Evolutionary conservation across 1,140 invertebrate species (phyloP), one percentile per base, ranked within the genome.

Genomic region (Asobara japonica): DNA sequence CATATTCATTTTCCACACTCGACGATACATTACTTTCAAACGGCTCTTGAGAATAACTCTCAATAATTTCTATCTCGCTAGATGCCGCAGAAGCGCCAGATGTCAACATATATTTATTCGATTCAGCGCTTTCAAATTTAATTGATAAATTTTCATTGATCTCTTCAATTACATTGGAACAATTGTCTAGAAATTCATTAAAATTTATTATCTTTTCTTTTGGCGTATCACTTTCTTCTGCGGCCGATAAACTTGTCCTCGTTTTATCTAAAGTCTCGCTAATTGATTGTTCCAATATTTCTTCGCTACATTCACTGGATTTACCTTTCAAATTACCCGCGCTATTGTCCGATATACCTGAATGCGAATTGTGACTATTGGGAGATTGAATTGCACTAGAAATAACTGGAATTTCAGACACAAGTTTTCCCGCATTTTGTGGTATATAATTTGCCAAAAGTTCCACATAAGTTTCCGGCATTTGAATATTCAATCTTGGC

Each of bases 401-500:
- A n/a, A 41, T 11, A 2, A 72, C 22, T 61, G 13, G 68, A 18
- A 31, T 30, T 1, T 13, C n/a, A 3, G 29, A 66, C 45, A 33
- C 2, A 27, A 48, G n/a, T 29, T 41, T 41, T 69, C 25, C 51
- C 41, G 29, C 31, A 25, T 56, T 65, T 25, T 45, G 48, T 13
- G 69, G 56, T 18, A 68, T 36, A 30, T 65, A 65, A 18, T 64
- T 60, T 20, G 67, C 62, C 13, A 73, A 0, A 64, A 65, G 69
- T 67, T 70, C 68, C 31, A 72, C 75, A 30, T 62, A 60, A 64
- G 75, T 64, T 56, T 76, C 72, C 3, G 77, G 79, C 41, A 80
- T 78, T 64, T 75, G 77, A 0, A 78, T 78, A 22, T 72, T 73
- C 7, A 81, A 67, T 27, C 68, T 73, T 7, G 69, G 48, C 62